Evolutionary conservation across 2,113 vertebrate species (phyloP), one percentile per base, ranked within the genome.

Genomic region (Bubo bubo): DNA sequence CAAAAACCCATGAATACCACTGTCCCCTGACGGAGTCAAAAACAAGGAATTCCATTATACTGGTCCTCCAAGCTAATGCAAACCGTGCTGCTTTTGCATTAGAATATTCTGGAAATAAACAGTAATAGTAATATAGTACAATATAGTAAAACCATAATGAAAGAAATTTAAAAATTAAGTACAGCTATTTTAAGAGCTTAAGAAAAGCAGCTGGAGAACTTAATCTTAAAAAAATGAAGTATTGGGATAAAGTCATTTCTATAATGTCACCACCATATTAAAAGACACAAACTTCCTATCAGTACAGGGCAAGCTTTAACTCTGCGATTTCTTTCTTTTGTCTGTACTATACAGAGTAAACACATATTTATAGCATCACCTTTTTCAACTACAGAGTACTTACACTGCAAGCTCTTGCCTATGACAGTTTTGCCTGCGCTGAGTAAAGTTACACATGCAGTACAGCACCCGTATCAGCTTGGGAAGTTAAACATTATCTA

Each of bases 381-480:
- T 55, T 37, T 30, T 21, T 41, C 64, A 34, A 9, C 34, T 41
- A 15, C 26, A 2, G 10, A 43, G 49, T 28, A 47, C 43, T 58
- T 26, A 20, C 3, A 21, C 19, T 17, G 49, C 35, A 56, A 37
- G 56, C 13, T 39, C 71, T 24, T 63, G 34, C 15, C 30, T 2
- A 8, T 12, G 12, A 3, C 14, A 35, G 20, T 12, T 43, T 6
- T 50, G 41, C 34, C 18, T 20, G 26, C 9, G 7, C 43, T 39
- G 47, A 35, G 8, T 53, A 2, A 35, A 34, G 52, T 21, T 35
- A 26, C 1, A 4, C 35, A 35, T 2, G 7, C 12, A 35, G 45
- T 8, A 39, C 14, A 58, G 55, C 9, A 26, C 16, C 32, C 2
- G 0, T 6, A 34, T 5, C 32, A 3, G 4, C 43, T 32, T 23